Evolutionary conservation across 2,113 vertebrate genomes (phyloP).

Genomic region (Otus sunia): DNA sequence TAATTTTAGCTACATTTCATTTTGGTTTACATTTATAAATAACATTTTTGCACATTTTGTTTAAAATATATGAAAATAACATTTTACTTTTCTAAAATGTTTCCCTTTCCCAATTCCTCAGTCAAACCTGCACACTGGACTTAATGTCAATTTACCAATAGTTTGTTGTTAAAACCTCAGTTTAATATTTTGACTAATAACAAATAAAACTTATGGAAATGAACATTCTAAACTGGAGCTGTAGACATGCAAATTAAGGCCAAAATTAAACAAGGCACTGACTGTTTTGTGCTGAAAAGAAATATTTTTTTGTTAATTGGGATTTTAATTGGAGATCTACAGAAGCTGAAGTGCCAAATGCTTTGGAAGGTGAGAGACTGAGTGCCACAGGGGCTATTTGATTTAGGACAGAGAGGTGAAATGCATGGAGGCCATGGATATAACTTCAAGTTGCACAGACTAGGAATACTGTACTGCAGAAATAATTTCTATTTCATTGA

Average conservation of each 20-base stretch:
- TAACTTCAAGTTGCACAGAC: background rate
- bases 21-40: background rate
- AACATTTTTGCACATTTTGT: background rate
- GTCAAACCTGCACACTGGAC: background rate
- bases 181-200: background rate
- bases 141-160: background rate
- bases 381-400: background rate
- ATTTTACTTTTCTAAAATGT: background rate
- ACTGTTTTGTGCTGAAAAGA: background rate
- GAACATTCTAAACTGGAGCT: background rate
- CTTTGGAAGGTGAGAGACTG: background rate
- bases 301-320: background rate
- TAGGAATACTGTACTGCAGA: background rate
- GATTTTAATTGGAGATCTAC: background rate
- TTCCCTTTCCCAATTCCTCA: background rate
- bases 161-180: background rate
- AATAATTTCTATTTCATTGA: slow-evolving; percentile 1
- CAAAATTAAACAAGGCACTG: background rate
- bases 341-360: background rate
- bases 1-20: background rate
- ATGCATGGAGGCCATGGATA: background rate
- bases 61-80: background rate
- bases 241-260: background rate
- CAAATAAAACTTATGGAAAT: background rate
- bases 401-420: background rate